Percentiles rank a stretch among this genome's conserved stretches.
phyloP scores from a whole-genome alignment of 2,797 vertebrate genomes.

The Parotocinclus haroldoi region DNA sequence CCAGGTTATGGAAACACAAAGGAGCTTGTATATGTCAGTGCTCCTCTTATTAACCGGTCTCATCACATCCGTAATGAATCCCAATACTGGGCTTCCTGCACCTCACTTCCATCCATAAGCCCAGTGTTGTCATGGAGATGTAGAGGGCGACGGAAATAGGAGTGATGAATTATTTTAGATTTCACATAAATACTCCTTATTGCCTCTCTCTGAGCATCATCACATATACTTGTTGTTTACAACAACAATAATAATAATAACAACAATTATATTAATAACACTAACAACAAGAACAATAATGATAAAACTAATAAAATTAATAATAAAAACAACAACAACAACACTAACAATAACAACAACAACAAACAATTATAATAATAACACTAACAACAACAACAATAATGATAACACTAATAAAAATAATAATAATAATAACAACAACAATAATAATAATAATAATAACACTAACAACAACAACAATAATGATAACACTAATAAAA shows the following conservation, averaged over 20 bases:
- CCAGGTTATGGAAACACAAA: slow-evolving; percentile 24
- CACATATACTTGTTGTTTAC: neutral
- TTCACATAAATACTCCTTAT: neutral
- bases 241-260: neutral
- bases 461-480: too few species aligned
- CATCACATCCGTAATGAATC: slow-evolving; percentile 27
- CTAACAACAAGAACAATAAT: neutral
- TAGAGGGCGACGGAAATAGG: neutral
- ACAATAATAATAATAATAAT: too few species aligned
- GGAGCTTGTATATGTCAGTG: slow-evolving; percentile 1
- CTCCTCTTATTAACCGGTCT: slow-evolving; percentile 33
- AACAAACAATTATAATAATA: too few species aligned
- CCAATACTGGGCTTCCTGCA: slow-evolving; percentile 9
- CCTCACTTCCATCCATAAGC: neutral
- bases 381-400: too few species aligned
- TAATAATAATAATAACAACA: too few species aligned
- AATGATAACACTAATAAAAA: too few species aligned
- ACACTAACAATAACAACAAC: too few species aligned
- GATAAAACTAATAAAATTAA: too few species aligned
- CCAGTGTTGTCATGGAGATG: slow-evolving; percentile 19
- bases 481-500: too few species aligned
- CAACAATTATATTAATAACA: neutral
- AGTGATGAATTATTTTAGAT: neutral
- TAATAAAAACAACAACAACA: too few species aligned
- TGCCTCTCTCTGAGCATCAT: too few species aligned